phyloP scores from a whole-genome alignment of 2,113 vertebrate species.

The Oplegnathus fasciatus region DNA sequence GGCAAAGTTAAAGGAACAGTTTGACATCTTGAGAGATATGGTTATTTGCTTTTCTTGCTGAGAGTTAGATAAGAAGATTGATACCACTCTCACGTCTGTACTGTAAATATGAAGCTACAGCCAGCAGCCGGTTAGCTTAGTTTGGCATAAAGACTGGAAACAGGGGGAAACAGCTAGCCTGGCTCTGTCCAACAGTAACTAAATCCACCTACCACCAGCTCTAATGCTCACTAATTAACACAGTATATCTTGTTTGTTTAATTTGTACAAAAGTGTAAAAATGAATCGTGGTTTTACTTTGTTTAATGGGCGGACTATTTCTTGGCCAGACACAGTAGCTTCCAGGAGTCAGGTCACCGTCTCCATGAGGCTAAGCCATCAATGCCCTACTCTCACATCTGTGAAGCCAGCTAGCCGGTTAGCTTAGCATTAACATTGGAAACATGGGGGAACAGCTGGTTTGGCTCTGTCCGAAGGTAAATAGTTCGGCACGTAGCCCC shows the following conservation, averaged over 20 bases:
- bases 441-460: not conserved
- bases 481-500: too few relatives aligned
- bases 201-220: not conserved
- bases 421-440: not conserved
- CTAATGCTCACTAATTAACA: not conserved
- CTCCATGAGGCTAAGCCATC: not conserved
- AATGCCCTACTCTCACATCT: not conserved
- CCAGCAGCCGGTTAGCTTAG: not conserved
- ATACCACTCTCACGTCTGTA: not conserved
- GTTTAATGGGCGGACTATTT: too few relatives aligned
- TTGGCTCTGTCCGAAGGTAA: not conserved
- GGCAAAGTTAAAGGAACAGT: not conserved
- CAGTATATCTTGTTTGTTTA: not conserved
- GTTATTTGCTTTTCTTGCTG: not conserved
- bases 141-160: not conserved
- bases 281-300: not conserved
- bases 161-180: too few relatives aligned
- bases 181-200: not conserved
- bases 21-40: not conserved
- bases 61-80: not conserved
- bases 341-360: not conserved
- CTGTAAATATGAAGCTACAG: not conserved
- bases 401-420: not conserved
- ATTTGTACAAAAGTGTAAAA: not conserved
- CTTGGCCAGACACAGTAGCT: not conserved